These are phyloP conservation scores for Dendrocincla fuliginosa DNA, from an alignment of 2,797 vertebrate species.

Conservation along the genomic window DNA sequence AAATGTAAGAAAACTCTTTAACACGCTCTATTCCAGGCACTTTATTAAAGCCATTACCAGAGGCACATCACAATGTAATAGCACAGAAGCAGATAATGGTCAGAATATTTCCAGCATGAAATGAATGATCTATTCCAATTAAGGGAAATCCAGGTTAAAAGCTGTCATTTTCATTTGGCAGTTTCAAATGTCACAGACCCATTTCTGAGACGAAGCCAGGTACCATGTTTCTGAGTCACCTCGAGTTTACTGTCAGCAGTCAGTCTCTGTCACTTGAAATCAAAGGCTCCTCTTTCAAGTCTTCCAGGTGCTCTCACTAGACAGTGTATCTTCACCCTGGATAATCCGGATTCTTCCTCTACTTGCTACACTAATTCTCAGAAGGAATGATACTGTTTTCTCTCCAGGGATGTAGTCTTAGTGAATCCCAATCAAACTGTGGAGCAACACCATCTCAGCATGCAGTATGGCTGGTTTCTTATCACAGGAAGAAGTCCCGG, in stretches of 20 bases:
- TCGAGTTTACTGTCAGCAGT: not conserved
- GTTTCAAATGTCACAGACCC: not conserved
- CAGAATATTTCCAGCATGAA: conserved; percentile 4
- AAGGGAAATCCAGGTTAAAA: conserved; percentile 25
- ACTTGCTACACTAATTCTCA: not conserved
- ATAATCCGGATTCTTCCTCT: not conserved
- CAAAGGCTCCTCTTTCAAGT: not conserved
- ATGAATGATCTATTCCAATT: not conserved
- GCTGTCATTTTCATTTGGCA: not conserved
- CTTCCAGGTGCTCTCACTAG: not conserved
- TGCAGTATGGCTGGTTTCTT: not conserved
- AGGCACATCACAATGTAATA: conserved; percentile 34
- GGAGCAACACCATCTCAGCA: not conserved
- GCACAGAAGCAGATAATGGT: conserved; percentile 13
- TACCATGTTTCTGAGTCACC: not conserved
- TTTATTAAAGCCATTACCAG: conserved; percentile 44
- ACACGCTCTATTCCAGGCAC: not conserved
- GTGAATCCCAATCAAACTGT: not conserved
- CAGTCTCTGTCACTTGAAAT: not conserved
- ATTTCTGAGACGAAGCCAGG: not conserved
- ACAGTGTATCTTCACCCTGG: not conserved
- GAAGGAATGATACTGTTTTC: not conserved
- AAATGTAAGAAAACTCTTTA: conserved; percentile 23
- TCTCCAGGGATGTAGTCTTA: not conserved
- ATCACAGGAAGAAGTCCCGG: not conserved